A percentile compares a stretch with the other conserved stretches of the same genome.
These are phyloP conservation scores for Reinhardtius hippoglossoides DNA, from an alignment of 2,113 vertebrate species.

Conservation along the genomic window DNA sequence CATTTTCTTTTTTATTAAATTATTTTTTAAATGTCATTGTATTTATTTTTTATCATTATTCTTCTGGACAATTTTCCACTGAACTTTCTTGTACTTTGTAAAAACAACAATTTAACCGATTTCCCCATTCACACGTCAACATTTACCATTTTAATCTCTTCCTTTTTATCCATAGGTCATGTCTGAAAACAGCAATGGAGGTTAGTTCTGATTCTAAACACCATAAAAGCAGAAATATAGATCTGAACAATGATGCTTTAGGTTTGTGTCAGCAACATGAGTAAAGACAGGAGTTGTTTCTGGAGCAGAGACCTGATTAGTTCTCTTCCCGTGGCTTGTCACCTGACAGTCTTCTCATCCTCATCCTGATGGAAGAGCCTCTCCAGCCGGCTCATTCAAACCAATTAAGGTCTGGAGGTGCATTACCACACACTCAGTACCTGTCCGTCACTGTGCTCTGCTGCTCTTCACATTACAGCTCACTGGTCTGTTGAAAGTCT, in stretches of 20 bases:
- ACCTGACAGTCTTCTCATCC: slow-evolving; percentile 71
- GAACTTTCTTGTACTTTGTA: no score
- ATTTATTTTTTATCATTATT: background rate
- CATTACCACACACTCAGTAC: slow-evolving; percentile 74
- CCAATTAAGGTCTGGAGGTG: slow-evolving; percentile 73
- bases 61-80: background rate
- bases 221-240: slow-evolving; percentile 5
- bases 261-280: slow-evolving; percentile 31
- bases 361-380: slow-evolving; percentile 69
- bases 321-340: slow-evolving; percentile 58
- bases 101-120: no score
- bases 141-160: no score
- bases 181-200: no score
- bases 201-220: no score
- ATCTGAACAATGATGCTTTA: slow-evolving; percentile 19
- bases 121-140: no score
- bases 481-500: slow-evolving; percentile 47
- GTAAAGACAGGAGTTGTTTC: slow-evolving; percentile 42
- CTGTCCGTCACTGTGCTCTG: slow-evolving; percentile 55
- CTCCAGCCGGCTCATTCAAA: slow-evolving; percentile 70
- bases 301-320: slow-evolving; percentile 70
- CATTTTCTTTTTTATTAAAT: background rate
- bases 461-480: slow-evolving; percentile 48
- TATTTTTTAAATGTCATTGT: background rate
- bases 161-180: no score